These are phyloP conservation scores for Diplolepis rosae DNA, from an alignment of 2,888 invertebrate species.

Conservation along the genomic window DNA sequence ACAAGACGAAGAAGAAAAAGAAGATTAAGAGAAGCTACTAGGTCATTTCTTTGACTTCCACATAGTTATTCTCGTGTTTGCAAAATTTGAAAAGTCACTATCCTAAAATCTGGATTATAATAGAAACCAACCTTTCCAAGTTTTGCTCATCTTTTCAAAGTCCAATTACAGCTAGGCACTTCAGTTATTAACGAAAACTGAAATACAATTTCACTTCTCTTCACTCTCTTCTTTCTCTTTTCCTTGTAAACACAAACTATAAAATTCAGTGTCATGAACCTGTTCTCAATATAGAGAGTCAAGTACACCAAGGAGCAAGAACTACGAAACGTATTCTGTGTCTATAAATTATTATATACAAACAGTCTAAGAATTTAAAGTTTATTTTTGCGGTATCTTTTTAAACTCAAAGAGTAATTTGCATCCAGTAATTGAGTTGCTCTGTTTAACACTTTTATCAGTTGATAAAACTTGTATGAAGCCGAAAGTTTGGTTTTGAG, in stretches of 20 bases:
- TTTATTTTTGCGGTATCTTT: not conserved
- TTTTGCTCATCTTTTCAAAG: slow-evolving; percentile 61
- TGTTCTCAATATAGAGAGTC: not conserved
- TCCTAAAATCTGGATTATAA: slow-evolving; percentile 43
- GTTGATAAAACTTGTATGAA: not conserved
- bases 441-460: not conserved
- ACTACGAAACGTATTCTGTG: not conserved
- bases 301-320: not conserved
- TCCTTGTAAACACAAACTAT: slow-evolving; percentile 2
- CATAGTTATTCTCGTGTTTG: slow-evolving; percentile 3
- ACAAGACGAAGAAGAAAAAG: slow-evolving; percentile 6
- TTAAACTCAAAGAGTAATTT: slow-evolving; percentile 16
- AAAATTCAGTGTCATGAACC: not conserved
- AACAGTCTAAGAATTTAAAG: not conserved
- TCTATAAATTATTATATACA: not conserved
- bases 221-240: not conserved
- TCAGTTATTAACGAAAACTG: not conserved
- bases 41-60: not conserved
- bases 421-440: not conserved
- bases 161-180: not conserved
- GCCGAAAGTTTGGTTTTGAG: slow-evolving; percentile 38
- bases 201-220: not conserved
- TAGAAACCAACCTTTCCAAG: slow-evolving; percentile 65
- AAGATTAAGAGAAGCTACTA: not conserved
- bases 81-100: slow-evolving; percentile 17